Evolutionary conservation across 2,113 vertebrate species (phyloP).

Genomic region (Cryptoleucopteryx plumbea): DNA sequence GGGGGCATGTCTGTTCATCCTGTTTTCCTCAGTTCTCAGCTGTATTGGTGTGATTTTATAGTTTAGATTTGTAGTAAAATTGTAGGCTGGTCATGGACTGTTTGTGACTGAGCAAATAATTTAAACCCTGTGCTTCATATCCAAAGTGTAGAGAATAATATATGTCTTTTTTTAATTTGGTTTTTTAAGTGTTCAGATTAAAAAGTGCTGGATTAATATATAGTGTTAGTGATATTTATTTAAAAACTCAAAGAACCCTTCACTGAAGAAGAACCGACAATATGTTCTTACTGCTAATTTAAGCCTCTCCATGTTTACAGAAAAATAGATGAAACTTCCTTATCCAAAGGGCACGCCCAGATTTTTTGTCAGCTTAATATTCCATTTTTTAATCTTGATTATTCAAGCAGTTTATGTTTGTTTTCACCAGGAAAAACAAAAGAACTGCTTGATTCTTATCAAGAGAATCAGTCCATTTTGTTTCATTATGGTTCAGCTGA

Average conservation of each 20-base stretch:
- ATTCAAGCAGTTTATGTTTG: background rate
- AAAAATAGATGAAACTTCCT: background rate
- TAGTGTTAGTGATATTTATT: background rate
- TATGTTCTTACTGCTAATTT: background rate
- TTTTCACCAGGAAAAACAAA: background rate
- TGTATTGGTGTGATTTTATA: background rate
- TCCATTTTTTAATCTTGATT: background rate
- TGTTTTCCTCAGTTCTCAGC: background rate
- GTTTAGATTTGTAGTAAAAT: background rate
- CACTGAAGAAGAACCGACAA: background rate
- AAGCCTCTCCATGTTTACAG: background rate
- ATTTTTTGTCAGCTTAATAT: background rate
- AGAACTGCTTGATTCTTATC: background rate
- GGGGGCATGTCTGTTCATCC: background rate
- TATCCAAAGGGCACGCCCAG: background rate
- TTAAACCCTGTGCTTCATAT: background rate
- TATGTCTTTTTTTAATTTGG: rapidly evolving
- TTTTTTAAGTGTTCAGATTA: background rate
- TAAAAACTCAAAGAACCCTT: background rate
- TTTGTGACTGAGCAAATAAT: background rate
- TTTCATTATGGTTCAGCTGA: background rate
- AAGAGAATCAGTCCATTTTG: background rate
- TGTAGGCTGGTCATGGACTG: background rate
- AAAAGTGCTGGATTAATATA: background rate
- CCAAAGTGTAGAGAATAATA: background rate